Evolutionary conservation across 2,113 vertebrate genomes (phyloP).

Genomic region (Scopus umbretta): DNA sequence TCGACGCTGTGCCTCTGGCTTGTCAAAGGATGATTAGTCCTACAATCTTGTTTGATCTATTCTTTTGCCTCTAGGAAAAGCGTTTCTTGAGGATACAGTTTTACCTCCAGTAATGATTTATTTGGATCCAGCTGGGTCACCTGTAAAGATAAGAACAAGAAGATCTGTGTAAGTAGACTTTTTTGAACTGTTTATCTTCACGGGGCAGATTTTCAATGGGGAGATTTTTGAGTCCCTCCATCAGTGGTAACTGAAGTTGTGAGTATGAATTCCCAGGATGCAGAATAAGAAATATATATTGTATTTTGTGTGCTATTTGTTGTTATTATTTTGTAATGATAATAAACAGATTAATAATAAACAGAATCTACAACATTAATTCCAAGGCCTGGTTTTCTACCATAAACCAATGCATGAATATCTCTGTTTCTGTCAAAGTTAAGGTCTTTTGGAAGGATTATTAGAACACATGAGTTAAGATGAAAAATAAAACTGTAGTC

Average conservation of each 20-base stretch:
- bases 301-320: background rate
- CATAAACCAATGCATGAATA: background rate
- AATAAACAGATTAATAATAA: background rate
- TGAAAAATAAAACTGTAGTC: background rate
- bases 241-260: background rate
- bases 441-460: background rate
- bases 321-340: background rate
- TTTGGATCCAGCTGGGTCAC: conserved; percentile 92
- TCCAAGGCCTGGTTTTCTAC: background rate
- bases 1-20: conserved; percentile 56
- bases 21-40: conserved; percentile 65
- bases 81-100: conserved; percentile 98
- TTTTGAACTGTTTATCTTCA: background rate
- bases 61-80: conserved; percentile 98
- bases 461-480: background rate
- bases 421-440: background rate
- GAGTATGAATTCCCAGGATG: background rate
- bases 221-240: background rate
- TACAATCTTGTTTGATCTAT: conserved; percentile 69
- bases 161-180: background rate
- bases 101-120: conserved; percentile 91
- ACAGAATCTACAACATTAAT: background rate
- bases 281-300: background rate
- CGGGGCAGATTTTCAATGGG: background rate
- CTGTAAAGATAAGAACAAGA: conserved; percentile 69